Base-by-base conservation (phyloP, 2,888 invertebrate species). In the Norana najaformis region DNA sequence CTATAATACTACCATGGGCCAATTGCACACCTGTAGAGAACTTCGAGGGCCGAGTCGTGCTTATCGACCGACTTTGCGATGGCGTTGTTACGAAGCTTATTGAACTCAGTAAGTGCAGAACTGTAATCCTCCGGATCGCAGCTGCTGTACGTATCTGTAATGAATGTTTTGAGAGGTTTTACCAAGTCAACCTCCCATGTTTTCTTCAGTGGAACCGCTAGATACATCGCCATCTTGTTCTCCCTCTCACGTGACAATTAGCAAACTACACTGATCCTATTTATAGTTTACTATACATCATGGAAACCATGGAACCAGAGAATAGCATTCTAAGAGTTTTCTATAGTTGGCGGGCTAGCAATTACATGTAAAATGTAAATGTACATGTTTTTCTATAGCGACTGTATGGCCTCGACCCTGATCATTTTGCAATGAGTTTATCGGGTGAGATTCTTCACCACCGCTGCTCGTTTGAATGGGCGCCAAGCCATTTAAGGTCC, bases 51-150 rank as follows among this genome's bases (percentile, higher is more conserved):
- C 92, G 97, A 97, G 95, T 98, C 97, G 94, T 97, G 97, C 95
- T 98, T 98, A 95, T 99, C 99, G 94, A 98, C 97, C 89, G 97
- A 97, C 95, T 98, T 97, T 96, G 97, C 97, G 94, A 98, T 96
- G 36, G 98, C 98, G 93, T 96, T 97, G 94, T 96, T 96, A 92
- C 99, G 96, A 92, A 98, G 96, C 95, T 98, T 98, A 93, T 97
- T 96, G 91, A 99, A 97, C 92, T 95, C 95, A 90, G 93, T 93
- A 82, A 95, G 92, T 23, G 94, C 94, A 89, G 93, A 92, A 90
- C 93, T 93, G 90, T 94, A 94, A 88, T 95, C 94, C 88, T 94
- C 94, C 41, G 93, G 93, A 23, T 37, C 85, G 85, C 85, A 35
- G 37, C 92, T 92, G 35, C 92, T 92, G 92, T 93, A 98, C 5